Evolutionary conservation across 2,797 vertebrate species (phyloP), one percentile per base, ranked within the genome.

Genomic region (Glyptemys insculpta): DNA sequence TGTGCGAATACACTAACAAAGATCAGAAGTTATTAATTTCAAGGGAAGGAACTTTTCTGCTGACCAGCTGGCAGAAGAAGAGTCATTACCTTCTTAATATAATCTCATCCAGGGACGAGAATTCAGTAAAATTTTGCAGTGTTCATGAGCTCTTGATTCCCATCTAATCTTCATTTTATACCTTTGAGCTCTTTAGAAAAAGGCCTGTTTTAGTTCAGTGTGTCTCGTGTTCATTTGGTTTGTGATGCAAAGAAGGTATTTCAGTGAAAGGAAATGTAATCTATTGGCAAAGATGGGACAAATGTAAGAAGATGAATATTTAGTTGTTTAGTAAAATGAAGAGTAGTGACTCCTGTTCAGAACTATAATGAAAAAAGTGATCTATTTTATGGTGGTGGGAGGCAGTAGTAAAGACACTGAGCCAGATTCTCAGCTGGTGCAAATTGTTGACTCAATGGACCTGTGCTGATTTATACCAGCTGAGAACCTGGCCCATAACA

Each of bases 391-490:
- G 21, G 76, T 86, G 92, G 50, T 91, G 4, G 34, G 31, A 29
- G 65, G 78, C 62, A 15, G 78, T 8, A 84, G 83, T 41, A 72
- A 72, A 47, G 44, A 49, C 8, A 31, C 41, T 15, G 14, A 29
- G 25, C 41, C 44, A 93, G 76, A 31, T 90, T 79, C 88, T 92
- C 76, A 92, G 79, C 87, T 91, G 88, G 59, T 93, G 81, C 83
- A 4, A 12, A 15, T 41, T 62, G 2, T 56, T 92, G 93, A 56
- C 93, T 80, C 88, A 83, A 74, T 76, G 86, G 93, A 84, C 81
- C 87, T 85, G 89, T 50, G 91, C 49, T 81, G 81, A 91, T 74
- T 94, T 92, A 94, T 0, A 0, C 82, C 57, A 82, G 90, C 92
- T 90, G 91, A 95, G 94, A 3, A 1, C 72, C 78, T 94, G 85